Evolutionary conservation across 2,797 vertebrate genomes (phyloP), one percentile per base, ranked within the genome.

Genomic region (Pelochelys cantorii): DNA sequence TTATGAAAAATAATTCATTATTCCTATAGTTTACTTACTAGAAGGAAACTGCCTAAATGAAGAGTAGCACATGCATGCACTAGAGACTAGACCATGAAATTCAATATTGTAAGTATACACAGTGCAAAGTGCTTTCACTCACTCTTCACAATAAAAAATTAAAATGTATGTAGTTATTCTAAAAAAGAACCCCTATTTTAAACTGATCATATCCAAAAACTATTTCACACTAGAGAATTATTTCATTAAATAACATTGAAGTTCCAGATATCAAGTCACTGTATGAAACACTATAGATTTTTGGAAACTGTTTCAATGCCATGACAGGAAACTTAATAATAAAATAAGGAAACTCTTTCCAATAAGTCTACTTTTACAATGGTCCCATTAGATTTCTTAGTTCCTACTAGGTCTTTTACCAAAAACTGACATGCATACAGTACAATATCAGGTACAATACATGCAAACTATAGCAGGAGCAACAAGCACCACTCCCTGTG

Each of bases 131-230:
- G 55, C 57, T 86, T 53, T 57, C 77, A 68, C 29, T 81, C 55
- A 54, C 42, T 27, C 14, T 22, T 53, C 34, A 48, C n/a, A 53
- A 82, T 83, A 22, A 57, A 78, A 78, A 84, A 14, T 83, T 53
- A 59, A 18, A 23, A n/a, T 71, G 42, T 79, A 83, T 71, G n/a
- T 34, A 57, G 53, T 52, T 68, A 11, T 11, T 12, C 29, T 87
- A 23, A 90, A 81, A 42, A 78, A 78, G 15, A 7, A 48, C 75
- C 55, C 81, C 83, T 91, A 80, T 95, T 96, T 94, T 68, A 81
- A 79, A 25, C 5, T 71, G 27, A 60, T 59, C 14, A 23, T 85
- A 88, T 90, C 14, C 52, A 42, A 81, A 81, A 54, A 90, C 53
- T 74, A 59, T 60, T 65, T 27, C 55, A 48, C n/a, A 34, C 11